Evolutionary conservation across 2,888 invertebrate genomes (phyloP).

Genomic region (Eupithecia dodoneata): DNA sequence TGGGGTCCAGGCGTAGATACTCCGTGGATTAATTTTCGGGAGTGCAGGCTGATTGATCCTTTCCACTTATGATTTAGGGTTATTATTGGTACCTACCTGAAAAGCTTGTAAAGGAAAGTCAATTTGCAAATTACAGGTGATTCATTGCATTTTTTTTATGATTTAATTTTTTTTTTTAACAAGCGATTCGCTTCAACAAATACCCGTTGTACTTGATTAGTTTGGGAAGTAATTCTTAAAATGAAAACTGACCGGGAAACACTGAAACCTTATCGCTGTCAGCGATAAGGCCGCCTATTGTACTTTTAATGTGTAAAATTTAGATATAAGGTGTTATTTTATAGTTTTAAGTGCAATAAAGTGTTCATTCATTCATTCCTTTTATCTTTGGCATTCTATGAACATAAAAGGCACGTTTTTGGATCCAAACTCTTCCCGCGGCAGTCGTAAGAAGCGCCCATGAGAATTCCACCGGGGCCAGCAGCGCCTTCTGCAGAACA

Average conservation of each 20-base stretch:
- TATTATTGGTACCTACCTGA: constrained; percentile 5
- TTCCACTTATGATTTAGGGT: constrained; percentile 12
- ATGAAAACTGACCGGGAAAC: not conserved
- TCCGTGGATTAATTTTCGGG: constrained; percentile 34
- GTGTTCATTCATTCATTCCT: no score
- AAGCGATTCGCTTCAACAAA: not conserved
- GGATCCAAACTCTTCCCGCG: not conserved
- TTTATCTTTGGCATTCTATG: not conserved
- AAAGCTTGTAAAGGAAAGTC: not conserved
- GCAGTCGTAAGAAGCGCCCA: no score
- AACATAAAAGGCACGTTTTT: not conserved
- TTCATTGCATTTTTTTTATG: not conserved
- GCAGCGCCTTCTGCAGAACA: not conserved
- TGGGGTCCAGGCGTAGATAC: constrained; percentile 47
- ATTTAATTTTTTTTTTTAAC: no score
- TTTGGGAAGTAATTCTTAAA: not conserved
- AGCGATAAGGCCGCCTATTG: no score
- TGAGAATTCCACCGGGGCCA: not conserved
- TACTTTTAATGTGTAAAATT: no score
- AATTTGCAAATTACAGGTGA: constrained; percentile 12
- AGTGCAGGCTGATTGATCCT: constrained; percentile 16
- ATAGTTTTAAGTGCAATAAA: no score
- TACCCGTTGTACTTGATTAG: not conserved
- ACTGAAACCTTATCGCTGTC: no score
- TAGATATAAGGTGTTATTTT: no score